Conservation (phyloP, 2,113 vertebrate genomes). For the Dasyurus viverrinus region DNA sequence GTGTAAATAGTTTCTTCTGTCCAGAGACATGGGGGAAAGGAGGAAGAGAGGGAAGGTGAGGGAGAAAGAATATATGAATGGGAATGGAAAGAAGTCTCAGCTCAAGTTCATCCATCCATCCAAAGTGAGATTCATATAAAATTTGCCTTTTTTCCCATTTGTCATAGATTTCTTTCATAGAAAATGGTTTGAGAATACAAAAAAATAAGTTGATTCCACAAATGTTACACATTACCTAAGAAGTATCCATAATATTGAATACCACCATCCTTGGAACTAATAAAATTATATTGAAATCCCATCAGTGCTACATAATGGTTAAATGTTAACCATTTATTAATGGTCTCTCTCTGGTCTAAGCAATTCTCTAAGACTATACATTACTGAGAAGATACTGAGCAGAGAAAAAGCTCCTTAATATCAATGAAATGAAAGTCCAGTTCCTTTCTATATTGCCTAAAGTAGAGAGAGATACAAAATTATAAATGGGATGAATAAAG, state of each 20-base stretch:
- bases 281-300: background rate
- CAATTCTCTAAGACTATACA: background rate
- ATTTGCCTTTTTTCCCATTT: background rate
- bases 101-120: background rate
- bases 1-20: background rate
- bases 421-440: background rate
- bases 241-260: background rate
- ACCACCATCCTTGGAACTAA: background rate
- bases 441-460: background rate
- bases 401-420: background rate
- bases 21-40: too few relatives aligned
- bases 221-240: background rate
- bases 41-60: background rate
- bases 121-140: background rate
- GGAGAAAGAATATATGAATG: background rate
- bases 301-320: background rate
- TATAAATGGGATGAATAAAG: conserved; percentile 23
- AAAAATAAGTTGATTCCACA: background rate
- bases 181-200: background rate
- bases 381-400: background rate
- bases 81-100: background rate
- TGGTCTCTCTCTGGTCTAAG: background rate
- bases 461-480: background rate
- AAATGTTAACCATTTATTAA: too few relatives aligned
- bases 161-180: background rate